Percentiles rank a stretch among this genome's conserved stretches.
Evolutionary conservation across 2,113 vertebrate species (phyloP).

Genomic region (Tachycineta bicolor): DNA sequence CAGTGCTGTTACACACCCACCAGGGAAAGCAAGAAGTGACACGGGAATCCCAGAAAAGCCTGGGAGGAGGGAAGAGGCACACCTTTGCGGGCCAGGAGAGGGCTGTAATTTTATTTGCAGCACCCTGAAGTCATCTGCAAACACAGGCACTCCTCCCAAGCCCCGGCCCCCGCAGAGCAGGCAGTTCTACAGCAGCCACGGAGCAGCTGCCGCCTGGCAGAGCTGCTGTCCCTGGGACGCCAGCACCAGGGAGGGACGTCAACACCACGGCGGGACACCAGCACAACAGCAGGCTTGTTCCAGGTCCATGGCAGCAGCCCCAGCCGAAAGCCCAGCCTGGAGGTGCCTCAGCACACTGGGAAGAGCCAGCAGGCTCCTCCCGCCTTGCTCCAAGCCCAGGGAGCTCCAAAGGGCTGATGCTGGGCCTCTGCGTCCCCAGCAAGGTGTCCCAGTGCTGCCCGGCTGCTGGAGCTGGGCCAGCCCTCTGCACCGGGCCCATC

Average conservation of each 20-base stretch:
- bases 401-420: fast-evolving
- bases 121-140: slow-evolving; percentile 27
- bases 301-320: neutral
- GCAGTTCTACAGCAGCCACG: neutral
- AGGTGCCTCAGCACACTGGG: fast-evolving
- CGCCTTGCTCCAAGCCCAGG: fast-evolving
- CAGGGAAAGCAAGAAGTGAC: neutral
- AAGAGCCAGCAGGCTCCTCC: neutral
- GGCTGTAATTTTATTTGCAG: slow-evolving; percentile 45
- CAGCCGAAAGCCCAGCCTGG: neutral
- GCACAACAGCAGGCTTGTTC: slow-evolving; percentile 19
- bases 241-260: neutral
- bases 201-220: neutral
- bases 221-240: neutral
- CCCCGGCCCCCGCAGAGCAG: neutral
- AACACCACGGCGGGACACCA: neutral
- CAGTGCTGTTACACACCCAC: neutral
- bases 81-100: neutral
- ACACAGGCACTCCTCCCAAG: neutral
- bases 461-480: neutral
- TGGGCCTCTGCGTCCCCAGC: neutral
- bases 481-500: fast-evolving
- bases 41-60: neutral
- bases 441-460: neutral
- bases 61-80: neutral